Percentiles rank a stretch among this genome's conserved stretches.
Evolutionary conservation across 2,113 vertebrate species (phyloP).

Genomic region (Uropsilus gracilis): DNA sequence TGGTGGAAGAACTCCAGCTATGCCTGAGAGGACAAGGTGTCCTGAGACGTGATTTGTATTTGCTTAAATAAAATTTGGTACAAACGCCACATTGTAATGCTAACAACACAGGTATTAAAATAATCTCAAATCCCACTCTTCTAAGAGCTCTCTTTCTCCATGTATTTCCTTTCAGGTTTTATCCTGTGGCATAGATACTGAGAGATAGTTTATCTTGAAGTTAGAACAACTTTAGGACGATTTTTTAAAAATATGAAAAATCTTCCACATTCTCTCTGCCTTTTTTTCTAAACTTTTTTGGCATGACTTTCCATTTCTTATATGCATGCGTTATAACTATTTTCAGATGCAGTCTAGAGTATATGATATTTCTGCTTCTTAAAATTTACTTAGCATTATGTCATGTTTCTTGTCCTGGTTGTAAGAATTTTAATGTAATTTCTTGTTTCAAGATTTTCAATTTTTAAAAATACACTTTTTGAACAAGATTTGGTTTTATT

Average conservation of each 20-base stretch:
- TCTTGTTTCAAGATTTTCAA: neutral
- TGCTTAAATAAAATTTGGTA: constrained; percentile 47
- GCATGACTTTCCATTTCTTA: constrained; percentile 2
- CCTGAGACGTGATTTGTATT: constrained; percentile 1
- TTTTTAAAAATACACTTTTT: neutral
- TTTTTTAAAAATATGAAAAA: neutral
- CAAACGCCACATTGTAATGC: neutral
- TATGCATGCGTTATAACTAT: neutral
- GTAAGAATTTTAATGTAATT: neutral
- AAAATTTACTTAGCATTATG: constrained; percentile 36
- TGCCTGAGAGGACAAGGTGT: neutral
- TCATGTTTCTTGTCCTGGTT: neutral
- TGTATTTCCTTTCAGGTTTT: constrained; percentile 42
- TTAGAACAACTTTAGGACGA: neutral
- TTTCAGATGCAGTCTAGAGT: neutral
- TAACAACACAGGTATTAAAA: neutral
- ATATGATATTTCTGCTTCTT: constrained; percentile 50
- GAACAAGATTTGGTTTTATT: neutral
- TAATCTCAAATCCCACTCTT: neutral
- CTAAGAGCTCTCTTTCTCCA: neutral
- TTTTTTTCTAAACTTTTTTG: neutral
- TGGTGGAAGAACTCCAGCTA: neutral
- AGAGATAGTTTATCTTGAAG: too few relatives aligned
- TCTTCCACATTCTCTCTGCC: neutral
- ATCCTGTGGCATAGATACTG: neutral